These are phyloP conservation scores for Alexandromys fortis DNA, from an alignment of 2,113 vertebrate genomes.

Conservation along the genomic window DNA sequence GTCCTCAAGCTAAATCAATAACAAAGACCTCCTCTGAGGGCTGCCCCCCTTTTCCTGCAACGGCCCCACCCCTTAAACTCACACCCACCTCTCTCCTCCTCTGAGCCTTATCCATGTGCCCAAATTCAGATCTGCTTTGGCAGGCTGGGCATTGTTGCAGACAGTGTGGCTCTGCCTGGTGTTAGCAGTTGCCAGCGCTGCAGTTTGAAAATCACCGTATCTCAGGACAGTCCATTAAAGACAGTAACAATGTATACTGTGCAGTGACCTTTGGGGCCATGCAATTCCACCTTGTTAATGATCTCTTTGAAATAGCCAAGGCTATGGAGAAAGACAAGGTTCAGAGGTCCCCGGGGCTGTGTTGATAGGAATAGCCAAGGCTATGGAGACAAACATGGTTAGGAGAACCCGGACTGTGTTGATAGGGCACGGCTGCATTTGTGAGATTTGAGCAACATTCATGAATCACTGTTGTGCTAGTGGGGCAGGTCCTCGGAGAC, in stretches of 20 bases:
- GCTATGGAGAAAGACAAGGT: conserved; percentile 30
- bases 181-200: conserved; percentile 51
- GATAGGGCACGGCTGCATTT: conserved; percentile 46
- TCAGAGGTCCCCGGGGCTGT: neutral
- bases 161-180: neutral
- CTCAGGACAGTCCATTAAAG: conserved; percentile 77
- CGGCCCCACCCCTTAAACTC: neutral
- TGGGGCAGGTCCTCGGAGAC: conserved; percentile 59
- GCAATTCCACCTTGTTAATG: conserved; percentile 77
- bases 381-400: conserved; percentile 14
- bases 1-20: conserved; percentile 73
- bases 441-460: conserved; percentile 58
- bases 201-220: conserved; percentile 63
- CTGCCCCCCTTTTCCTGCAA: neutral
- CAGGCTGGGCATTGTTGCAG: neutral
- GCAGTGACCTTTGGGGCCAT: conserved; percentile 72
- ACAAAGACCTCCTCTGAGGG: conserved; percentile 52
- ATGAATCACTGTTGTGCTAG: conserved; percentile 65
- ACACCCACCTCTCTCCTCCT: neutral
- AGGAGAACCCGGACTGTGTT: conserved; percentile 46
- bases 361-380: conserved; percentile 3
- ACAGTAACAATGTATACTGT: conserved; percentile 78
- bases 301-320: conserved; percentile 74
- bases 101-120: conserved; percentile 12
- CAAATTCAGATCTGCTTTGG: conserved; percentile 1